Evolutionary conservation across 2,888 invertebrate genomes (phyloP).

Genomic region (Drymonia ruficornis): DNA sequence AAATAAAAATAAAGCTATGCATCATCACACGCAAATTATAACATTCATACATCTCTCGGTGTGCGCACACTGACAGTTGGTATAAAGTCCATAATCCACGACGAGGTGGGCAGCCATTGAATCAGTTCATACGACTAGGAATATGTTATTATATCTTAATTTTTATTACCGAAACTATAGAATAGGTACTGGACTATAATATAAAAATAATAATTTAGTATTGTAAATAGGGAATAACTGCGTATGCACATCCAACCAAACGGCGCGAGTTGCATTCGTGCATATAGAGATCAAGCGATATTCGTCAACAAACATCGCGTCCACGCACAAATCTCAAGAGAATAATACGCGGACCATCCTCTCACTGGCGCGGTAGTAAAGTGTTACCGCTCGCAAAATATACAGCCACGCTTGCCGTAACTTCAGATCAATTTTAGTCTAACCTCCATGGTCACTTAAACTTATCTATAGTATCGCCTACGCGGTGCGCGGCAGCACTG

Average conservation of each 20-base stretch:
- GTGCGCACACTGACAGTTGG: neutral
- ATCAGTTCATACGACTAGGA: too few species aligned
- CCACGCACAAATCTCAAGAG: neutral
- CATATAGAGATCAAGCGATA: neutral
- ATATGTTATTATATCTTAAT: too few species aligned
- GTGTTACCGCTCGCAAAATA: too few species aligned
- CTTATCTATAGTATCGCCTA: neutral
- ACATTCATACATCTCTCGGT: neutral
- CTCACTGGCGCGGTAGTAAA: too few species aligned
- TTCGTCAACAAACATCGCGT: neutral
- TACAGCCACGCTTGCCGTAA: too few species aligned
- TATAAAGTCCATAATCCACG: too few species aligned
- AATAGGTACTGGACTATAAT: too few species aligned
- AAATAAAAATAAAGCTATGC: constrained; percentile 15
- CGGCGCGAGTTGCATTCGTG: neutral
- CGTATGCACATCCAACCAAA: neutral
- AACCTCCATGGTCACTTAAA: too few species aligned
- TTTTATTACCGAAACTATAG: too few species aligned
- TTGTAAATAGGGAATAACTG: neutral
- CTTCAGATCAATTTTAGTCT: too few species aligned
- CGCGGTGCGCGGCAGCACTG: constrained; percentile 1
- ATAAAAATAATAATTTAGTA: too few species aligned
- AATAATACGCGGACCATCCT: neutral
- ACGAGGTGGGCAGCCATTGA: too few species aligned
- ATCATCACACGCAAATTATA: constrained; percentile 1